Evolutionary conservation across 2,113 vertebrate species (phyloP).

Genomic region (Merops nubicus): DNA sequence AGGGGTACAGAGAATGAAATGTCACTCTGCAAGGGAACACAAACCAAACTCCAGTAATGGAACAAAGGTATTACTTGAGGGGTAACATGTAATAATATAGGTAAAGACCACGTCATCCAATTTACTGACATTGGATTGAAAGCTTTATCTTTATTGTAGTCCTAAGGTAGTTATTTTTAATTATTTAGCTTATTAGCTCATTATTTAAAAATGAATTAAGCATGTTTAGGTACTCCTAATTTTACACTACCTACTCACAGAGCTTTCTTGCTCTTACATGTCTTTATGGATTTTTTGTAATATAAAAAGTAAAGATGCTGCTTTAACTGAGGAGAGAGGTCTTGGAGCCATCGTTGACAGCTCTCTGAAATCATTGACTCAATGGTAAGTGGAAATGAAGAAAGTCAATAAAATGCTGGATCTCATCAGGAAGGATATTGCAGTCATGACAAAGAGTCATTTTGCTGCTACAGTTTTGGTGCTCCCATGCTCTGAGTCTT

Average conservation of each 20-base stretch:
- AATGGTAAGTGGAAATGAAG: background rate
- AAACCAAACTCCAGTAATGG: background rate
- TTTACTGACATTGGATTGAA: background rate
- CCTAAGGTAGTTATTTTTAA: background rate
- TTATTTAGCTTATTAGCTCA: background rate
- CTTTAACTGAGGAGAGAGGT: background rate
- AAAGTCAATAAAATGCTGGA: background rate
- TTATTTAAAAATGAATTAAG: background rate
- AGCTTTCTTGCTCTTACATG: background rate
- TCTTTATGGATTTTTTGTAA: background rate
- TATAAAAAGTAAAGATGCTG: background rate
- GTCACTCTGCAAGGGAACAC: background rate
- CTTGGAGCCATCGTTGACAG: background rate
- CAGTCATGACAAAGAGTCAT: background rate
- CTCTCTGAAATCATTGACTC: background rate
- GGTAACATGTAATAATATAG: background rate
- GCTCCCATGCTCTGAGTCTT: background rate
- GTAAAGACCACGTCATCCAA: background rate
- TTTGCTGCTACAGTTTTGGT: background rate
- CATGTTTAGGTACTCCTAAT: background rate
- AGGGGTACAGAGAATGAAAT: background rate
- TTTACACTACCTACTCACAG: background rate
- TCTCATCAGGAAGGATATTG: background rate
- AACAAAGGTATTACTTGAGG: background rate
- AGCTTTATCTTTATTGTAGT: background rate